Base-by-base conservation (phyloP, 2,797 vertebrate genomes). In the Pseudocheirus occidentalis region DNA sequence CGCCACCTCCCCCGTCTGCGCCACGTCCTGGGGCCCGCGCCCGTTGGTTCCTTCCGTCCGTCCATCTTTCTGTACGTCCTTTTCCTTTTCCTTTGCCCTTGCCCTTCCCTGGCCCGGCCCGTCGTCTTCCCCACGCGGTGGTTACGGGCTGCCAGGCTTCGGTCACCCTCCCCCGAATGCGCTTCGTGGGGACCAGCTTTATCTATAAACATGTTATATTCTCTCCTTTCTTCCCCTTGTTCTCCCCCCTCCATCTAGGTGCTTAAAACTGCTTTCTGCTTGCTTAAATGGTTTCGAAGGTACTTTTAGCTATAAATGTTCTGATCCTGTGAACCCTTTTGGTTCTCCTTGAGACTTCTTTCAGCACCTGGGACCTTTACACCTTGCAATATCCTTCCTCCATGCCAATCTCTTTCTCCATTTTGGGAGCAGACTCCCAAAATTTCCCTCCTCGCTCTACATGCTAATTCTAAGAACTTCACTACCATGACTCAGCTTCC, bases 161-260 rank as follows among this genome's bases (percentile, higher is more conserved):
- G 57, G n/a, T n/a, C 28, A 14, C 11, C 24, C 24, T 92, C 46
- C 55, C 91, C 55, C 12, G 29, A 46, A 27, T 95, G 97, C 95
- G 91, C 95, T 0, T 92, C 93, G 95, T 96, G 97, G 97, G 1
- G 95, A 95, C 96, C 97, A 97, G 97, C 97, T 93, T 96, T 92
- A 66, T 34, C 59, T 66, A 66, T 66, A 28, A 66, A 66, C 59
- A 66, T 66, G 34, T 66, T 66, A 66, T 66, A 66, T n/a, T 66
- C 13, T 66, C 13, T 66, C 59, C 11, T 66, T 66, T 13, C 31
- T 13, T 66, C 28, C 34, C 31, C 59, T 66, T n/a, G 31, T n/a
- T n/a, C 16, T 1, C 11, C 13, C 58, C 29, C 31, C 14, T 28
- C 59, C 31, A 66, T n/a, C 13, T 34, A 66, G 14, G 59, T 66